A percentile compares a stretch with the other conserved stretches of the same genome.
phyloP scores from a whole-genome alignment of 2,888 invertebrate genomes.

The Andrena marginata region DNA sequence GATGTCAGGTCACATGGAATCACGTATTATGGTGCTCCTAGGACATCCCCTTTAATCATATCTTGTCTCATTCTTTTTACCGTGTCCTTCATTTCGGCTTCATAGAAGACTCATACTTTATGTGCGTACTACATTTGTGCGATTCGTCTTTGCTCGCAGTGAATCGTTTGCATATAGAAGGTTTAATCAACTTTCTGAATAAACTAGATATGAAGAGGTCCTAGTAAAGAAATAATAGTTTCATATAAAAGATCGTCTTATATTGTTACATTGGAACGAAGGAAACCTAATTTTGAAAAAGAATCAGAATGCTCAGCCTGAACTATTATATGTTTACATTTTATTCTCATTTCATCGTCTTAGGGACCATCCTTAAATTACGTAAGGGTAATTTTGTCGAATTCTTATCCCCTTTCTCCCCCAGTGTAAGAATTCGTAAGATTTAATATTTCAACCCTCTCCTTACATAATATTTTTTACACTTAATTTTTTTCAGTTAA shows the following conservation, averaged over 20 bases:
- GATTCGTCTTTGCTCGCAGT: constrained; percentile 45
- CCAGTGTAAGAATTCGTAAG: no score
- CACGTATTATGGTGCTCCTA: constrained; percentile 57
- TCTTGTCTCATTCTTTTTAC: constrained; percentile 61
- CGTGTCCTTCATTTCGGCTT: constrained; percentile 62
- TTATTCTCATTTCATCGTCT: no score
- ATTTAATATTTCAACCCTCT: no score
- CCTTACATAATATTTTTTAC: no score
- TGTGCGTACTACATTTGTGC: constrained; percentile 56
- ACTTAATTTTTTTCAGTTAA: no score
- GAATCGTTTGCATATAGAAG: constrained; percentile 35
- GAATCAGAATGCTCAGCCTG: not conserved
- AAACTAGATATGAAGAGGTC: constrained; percentile 3
- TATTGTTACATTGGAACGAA: constrained; percentile 44
- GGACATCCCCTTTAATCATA: constrained; percentile 55
- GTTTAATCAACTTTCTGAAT: constrained; percentile 42
- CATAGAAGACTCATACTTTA: constrained; percentile 60
- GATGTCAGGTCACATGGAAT: constrained; percentile 59
- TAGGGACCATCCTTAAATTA: not conserved
- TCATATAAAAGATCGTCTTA: constrained; percentile 44
- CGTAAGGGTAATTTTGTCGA: no score
- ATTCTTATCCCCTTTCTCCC: no score
- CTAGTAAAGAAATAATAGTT: constrained; percentile 36
- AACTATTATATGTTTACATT: constrained; percentile 5
- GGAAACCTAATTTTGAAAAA: not conserved